Conservation (phyloP, 2,113 vertebrate genomes). For the Vidua macroura region DNA sequence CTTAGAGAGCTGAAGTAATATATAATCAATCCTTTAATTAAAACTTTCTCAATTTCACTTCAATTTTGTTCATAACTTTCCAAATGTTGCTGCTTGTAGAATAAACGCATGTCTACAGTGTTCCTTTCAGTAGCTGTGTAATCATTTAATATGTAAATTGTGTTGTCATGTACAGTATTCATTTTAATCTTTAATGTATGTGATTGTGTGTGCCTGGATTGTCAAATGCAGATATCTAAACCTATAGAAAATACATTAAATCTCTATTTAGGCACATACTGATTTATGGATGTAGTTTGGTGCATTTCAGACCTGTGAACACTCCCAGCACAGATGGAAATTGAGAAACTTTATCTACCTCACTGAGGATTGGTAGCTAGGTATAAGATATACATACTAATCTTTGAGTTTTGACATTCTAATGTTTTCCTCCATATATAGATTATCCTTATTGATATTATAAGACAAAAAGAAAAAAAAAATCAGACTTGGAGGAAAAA, state of each 20-base stretch:
- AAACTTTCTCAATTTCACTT: not conserved
- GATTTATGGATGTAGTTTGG: not conserved
- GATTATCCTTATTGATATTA: not conserved
- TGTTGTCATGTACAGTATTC: not conserved
- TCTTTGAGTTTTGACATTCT: not conserved
- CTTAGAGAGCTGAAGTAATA: not conserved
- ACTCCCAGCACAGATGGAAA: not conserved
- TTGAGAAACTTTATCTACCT: not conserved
- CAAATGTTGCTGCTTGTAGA: not conserved
- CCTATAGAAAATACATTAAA: not conserved
- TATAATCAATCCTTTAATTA: not conserved
- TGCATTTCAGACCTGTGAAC: not conserved
- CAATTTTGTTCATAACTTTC: not conserved
- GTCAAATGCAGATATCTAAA: not conserved
- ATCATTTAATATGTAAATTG: not conserved
- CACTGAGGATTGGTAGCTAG: not conserved
- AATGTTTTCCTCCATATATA: not conserved
- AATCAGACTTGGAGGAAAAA: not conserved
- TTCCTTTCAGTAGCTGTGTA: not conserved
- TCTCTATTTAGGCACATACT: not conserved
- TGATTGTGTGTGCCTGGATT: not conserved
- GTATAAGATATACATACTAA: not conserved
- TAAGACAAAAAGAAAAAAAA: not conserved
- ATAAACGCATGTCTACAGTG: not conserved
- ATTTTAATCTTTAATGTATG: not conserved